These are phyloP conservation scores for Styela plicata DNA, from an alignment of 23 tunicate species.

Conservation along the genomic window DNA sequence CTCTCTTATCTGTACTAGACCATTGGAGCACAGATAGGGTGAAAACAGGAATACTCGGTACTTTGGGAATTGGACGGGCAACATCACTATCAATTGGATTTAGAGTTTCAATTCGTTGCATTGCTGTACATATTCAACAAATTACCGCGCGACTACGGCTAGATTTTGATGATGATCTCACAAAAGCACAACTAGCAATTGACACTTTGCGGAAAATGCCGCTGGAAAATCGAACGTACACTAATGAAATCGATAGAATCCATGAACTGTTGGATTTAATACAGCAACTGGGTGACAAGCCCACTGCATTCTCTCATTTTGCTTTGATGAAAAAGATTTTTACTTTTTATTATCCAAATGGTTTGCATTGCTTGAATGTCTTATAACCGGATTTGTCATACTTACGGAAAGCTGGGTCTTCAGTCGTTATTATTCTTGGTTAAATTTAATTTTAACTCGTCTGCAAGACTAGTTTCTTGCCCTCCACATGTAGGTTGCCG, in stretches of 20 bases:
- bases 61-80: conserved; percentile 70
- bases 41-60: conserved; percentile 74
- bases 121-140: background rate
- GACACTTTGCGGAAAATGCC: conserved; percentile 4
- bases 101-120: conserved; percentile 6
- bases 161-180: background rate
- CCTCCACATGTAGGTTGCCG: no score
- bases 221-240: background rate
- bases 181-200: background rate
- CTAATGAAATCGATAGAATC: background rate
- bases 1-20: conserved; percentile 49
- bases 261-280: background rate
- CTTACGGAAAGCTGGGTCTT: no score
- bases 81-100: conserved; percentile 50
- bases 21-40: conserved; percentile 59
- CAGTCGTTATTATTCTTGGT: no score
- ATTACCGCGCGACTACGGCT: background rate
- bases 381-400: no score
- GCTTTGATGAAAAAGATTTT: background rate
- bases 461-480: no score
- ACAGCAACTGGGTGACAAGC: background rate
- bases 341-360: background rate
- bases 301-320: background rate
- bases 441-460: no score
- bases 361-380: background rate